These are phyloP conservation scores for Zophobas atratus DNA, from an alignment of 1,140 invertebrate genomes.

Conservation along the genomic window DNA sequence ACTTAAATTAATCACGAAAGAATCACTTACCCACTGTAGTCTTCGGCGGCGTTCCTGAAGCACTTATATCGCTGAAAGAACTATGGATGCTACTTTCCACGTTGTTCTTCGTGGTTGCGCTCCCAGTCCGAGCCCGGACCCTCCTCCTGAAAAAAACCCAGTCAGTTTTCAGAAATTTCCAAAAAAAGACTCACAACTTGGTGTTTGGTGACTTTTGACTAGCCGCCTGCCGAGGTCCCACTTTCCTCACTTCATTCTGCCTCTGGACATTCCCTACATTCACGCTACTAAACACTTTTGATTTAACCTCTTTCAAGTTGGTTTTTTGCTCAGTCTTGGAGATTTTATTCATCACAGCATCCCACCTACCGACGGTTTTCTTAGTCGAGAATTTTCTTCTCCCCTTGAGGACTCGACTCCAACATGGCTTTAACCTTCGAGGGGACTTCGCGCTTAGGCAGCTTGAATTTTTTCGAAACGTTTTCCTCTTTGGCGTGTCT, in stretches of 20 bases:
- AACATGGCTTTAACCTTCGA: slow-evolving; percentile 82
- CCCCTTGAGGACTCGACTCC: slow-evolving; percentile 63
- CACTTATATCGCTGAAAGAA: slow-evolving; percentile 64
- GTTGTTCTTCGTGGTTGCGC: slow-evolving; percentile 48
- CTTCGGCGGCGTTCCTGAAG: slow-evolving; percentile 53
- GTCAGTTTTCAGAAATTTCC: slow-evolving; percentile 25
- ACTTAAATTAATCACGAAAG: background rate
- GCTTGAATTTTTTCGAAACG: slow-evolving; percentile 80
- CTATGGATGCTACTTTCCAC: slow-evolving; percentile 61
- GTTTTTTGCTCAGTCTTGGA: slow-evolving; percentile 80
- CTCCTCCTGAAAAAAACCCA: slow-evolving; percentile 39
- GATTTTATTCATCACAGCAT: slow-evolving; percentile 87
- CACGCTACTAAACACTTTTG: slow-evolving; percentile 75
- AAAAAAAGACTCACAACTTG: slow-evolving; percentile 60
- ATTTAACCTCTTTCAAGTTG: slow-evolving; percentile 85
- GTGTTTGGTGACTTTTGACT: slow-evolving; percentile 59
- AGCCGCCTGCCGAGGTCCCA: slow-evolving; percentile 25
- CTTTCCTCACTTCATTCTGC: slow-evolving; percentile 44
- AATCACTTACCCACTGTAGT: slow-evolving; percentile 56
- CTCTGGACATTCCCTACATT: slow-evolving; percentile 46
- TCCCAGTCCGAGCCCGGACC: slow-evolving; percentile 49
- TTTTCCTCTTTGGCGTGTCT: slow-evolving; percentile 70
- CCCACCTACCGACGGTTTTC: slow-evolving; percentile 75
- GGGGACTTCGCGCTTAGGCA: slow-evolving; percentile 81
- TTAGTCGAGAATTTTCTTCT: slow-evolving; percentile 60